phyloP scores from a whole-genome alignment of 2,888 invertebrate genomes.

The Epistrophella euchroma region DNA sequence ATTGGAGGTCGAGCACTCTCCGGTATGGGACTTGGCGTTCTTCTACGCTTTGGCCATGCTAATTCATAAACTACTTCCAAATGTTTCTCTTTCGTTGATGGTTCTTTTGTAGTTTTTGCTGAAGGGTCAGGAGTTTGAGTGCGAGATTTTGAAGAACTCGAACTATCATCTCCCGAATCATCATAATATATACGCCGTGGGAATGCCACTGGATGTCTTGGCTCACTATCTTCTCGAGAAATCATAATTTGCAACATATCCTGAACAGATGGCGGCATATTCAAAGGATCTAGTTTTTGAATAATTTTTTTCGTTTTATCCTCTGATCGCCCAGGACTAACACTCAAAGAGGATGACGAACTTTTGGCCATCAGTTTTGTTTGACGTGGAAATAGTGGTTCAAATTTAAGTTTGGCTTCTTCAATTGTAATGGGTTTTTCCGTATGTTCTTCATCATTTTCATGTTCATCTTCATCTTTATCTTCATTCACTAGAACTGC shows the following conservation, averaged over 20 bases:
- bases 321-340: conserved; percentile 78
- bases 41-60: conserved; percentile 46
- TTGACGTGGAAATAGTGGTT: conserved; percentile 79
- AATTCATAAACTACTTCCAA: conserved; percentile 44
- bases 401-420: conserved; percentile 51
- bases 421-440: conserved; percentile 44
- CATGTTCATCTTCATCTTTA: conserved; percentile 12
- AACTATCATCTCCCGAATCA: conserved; percentile 34
- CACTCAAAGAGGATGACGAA: conserved; percentile 81
- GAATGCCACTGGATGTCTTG: conserved; percentile 56
- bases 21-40: conserved; percentile 46
- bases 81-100: conserved; percentile 8
- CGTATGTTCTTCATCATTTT: not conserved
- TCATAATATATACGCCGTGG: conserved; percentile 39
- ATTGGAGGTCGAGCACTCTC: conserved; percentile 51
- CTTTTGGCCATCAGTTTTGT: conserved; percentile 80
- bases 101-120: not conserved
- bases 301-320: conserved; percentile 80
- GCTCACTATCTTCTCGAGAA: conserved; percentile 69
- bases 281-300: conserved; percentile 79
- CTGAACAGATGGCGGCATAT: conserved; percentile 83
- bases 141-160: conserved; percentile 20
- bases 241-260: conserved; percentile 79
- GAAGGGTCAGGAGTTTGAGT: conserved; percentile 45
- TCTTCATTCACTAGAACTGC: conserved; percentile 54